These are phyloP conservation scores for Penaeus chinensis DNA, from an alignment of 1,140 invertebrate genomes.

Conservation along the genomic window DNA sequence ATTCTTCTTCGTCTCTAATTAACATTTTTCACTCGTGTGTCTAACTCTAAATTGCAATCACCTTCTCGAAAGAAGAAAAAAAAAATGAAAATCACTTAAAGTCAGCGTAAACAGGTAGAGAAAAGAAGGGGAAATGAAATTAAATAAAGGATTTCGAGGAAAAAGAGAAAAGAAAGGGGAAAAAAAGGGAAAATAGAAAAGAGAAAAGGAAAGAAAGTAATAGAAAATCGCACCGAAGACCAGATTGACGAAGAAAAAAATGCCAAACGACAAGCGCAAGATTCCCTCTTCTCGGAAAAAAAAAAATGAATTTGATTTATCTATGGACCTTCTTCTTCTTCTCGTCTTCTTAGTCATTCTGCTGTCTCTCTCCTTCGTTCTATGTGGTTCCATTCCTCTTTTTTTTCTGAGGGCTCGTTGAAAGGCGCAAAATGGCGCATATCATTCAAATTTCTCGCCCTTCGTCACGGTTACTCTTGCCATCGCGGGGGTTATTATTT, in stretches of 20 bases:
- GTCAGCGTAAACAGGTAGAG: no score
- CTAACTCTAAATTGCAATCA: no score
- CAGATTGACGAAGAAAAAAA: no score
- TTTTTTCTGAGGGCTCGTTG: not conserved
- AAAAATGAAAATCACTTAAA: no score
- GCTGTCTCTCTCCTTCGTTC: constrained; percentile 1
- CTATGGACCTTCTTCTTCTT: not conserved
- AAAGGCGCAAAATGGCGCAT: constrained; percentile 23
- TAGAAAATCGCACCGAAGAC: not conserved
- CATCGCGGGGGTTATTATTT: constrained; percentile 11
- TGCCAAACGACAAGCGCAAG: no score
- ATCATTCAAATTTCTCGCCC: constrained; percentile 47
- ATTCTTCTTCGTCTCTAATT: no score
- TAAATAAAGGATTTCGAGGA: no score
- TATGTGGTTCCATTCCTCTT: not conserved
- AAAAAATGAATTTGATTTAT: not conserved
- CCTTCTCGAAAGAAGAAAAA: no score
- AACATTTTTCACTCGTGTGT: no score
- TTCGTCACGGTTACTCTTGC: constrained; percentile 43
- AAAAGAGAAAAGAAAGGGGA: no score
- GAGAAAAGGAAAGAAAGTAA: not conserved
- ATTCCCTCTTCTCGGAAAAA: no score
- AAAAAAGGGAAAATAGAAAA: not conserved
- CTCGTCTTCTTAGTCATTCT: not conserved
- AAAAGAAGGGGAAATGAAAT: no score